Base-by-base conservation (phyloP, 2,888 invertebrate species). In the Cetonia aurata region DNA sequence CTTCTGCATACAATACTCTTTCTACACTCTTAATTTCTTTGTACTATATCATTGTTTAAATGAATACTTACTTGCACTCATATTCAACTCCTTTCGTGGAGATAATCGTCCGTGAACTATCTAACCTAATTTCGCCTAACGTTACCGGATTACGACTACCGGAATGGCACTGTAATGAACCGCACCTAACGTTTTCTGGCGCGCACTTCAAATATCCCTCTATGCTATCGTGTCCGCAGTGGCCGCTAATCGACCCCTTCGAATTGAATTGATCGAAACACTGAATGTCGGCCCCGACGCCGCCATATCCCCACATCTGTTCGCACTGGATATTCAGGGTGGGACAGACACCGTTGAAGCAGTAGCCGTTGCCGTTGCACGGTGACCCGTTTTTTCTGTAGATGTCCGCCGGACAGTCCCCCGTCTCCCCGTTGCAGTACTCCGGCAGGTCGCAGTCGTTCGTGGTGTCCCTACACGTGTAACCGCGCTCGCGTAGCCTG, bases 371-470 rank as follows among this genome's bases (percentile, higher is more conserved):
- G 75, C 88, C 86, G 60, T 90, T 44, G 82, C 99, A 99, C 0
- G 92, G 89, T 72, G 92, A 93, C 0, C 99, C 99, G 84, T 99
- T 98, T 85, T 97, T 96, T 80, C 95, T 93, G 85, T 93, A 92
- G 1, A 95, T 91, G 84, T 99, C 96, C 1, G 86, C 80, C 0
- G 99, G 99, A 85, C 99, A 99, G 74, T 93, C 89, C 0, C 98
- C 98, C 46, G 89, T 90, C 59, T 91, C 89, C 0, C 99, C 99
- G 69, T 94, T 92, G 84, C 99, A 99, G 67, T 92, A 91, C 83
- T 99, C 99, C 17, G 97, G 95, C 37, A 99, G 89, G 86, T 99
- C 99, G 84, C 99, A 99, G 81, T 98, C 98, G 83, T 95, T 96
- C 72, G 89, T 88, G 0, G 96, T 89, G 67, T 93, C 92, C 17